phyloP scores from a whole-genome alignment of 2,113 vertebrate genomes.

The Vidua macroura region DNA sequence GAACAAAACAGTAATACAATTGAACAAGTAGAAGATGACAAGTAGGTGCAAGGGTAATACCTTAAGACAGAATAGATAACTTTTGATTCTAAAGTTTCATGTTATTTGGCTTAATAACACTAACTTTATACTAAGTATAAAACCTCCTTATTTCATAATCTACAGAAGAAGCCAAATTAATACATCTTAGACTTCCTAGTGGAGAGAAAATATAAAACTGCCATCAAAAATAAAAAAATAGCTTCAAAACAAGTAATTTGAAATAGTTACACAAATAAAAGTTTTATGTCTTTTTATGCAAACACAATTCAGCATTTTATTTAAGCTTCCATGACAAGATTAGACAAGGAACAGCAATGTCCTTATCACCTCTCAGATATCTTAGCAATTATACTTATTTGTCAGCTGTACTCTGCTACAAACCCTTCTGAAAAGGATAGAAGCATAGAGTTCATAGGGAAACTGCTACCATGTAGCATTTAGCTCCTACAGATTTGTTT shows the following conservation, averaged over 20 bases:
- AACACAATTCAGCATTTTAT: neutral
- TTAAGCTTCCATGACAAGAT: neutral
- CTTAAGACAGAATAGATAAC: neutral
- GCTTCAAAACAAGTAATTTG: neutral
- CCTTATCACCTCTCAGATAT: neutral
- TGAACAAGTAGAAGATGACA: neutral
- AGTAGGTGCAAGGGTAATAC: neutral
- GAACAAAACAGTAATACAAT: neutral
- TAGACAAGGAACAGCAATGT: neutral
- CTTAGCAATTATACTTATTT: neutral
- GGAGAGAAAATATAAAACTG: neutral
- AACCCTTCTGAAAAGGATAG: neutral
- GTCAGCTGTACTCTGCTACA: neutral
- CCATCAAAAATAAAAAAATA: neutral
- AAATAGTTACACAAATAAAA: neutral
- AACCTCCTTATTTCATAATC: neutral
- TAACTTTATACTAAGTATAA: neutral
- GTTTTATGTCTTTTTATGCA: neutral
- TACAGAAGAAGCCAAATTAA: neutral
- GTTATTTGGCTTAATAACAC: neutral
- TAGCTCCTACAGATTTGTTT: neutral
- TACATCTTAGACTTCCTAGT: neutral
- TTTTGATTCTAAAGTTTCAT: neutral
- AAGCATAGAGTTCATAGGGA: neutral
- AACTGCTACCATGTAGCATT: neutral